Evolutionary conservation across 2,113 vertebrate species (phyloP).

Genomic region (Ophiodon elongatus): DNA sequence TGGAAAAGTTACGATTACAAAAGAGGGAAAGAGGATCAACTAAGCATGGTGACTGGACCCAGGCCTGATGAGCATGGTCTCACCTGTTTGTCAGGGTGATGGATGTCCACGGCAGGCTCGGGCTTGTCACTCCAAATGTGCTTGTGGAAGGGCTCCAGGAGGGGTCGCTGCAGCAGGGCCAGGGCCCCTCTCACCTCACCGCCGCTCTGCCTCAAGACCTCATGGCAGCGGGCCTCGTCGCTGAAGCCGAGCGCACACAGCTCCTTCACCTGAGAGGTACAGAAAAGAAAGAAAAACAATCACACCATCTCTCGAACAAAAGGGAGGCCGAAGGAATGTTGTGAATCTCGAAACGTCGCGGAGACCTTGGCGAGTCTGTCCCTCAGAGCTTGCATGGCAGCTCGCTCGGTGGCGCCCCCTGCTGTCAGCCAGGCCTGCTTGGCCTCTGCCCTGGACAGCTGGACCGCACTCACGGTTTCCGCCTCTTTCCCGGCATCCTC

Average conservation of each 20-base stretch:
- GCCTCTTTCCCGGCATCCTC: constrained; percentile 11
- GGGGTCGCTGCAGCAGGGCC: constrained; percentile 86
- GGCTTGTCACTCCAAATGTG: constrained; percentile 87
- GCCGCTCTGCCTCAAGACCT: constrained; percentile 87
- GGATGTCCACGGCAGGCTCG: constrained; percentile 82
- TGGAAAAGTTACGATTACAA: too few species aligned
- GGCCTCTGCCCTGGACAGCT: constrained; percentile 88
- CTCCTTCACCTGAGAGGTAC: constrained; percentile 83
- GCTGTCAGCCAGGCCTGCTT: constrained; percentile 87
- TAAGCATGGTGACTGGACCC: not conserved
- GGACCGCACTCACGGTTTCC: constrained; percentile 58
- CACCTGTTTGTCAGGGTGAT: constrained; percentile 89
- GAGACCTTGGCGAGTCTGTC: constrained; percentile 84
- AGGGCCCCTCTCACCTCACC: constrained; percentile 88
- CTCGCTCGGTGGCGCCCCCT: constrained; percentile 87
- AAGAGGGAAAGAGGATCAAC: not conserved
- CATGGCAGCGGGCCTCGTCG: constrained; percentile 82
- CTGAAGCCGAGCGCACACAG: constrained; percentile 84
- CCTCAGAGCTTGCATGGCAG: constrained; percentile 85
- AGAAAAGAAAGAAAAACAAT: not conserved
- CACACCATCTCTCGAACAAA: not conserved
- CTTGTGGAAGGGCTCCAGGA: constrained; percentile 88
- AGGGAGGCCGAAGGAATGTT: not conserved
- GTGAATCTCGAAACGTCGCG: not conserved
- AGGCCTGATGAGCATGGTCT: not conserved